Conservation (phyloP, 1,140 invertebrate genomes). For the Diabrotica virgifera region DNA sequence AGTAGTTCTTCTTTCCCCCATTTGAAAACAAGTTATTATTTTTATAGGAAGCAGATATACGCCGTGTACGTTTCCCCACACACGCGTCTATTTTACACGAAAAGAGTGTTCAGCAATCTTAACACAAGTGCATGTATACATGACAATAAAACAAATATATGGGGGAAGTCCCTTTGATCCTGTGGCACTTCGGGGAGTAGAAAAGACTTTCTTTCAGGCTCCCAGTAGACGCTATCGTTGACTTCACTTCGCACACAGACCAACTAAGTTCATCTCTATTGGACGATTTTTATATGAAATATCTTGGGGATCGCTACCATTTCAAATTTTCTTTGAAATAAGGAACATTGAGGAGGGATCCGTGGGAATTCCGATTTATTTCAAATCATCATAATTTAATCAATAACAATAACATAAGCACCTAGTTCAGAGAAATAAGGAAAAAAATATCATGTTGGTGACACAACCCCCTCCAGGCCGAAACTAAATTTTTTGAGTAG, state of each 20-base stretch:
- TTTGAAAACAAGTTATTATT: constrained; percentile 29
- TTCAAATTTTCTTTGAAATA: constrained; percentile 4
- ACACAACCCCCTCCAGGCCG: no score
- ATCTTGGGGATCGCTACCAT: constrained; percentile 13
- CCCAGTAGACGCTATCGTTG: constrained; percentile 23
- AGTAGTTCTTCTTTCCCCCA: not conserved
- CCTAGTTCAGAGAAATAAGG: no score
- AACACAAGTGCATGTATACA: constrained; percentile 37
- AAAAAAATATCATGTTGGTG: no score
- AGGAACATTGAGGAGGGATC: no score
- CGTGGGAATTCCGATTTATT: no score
- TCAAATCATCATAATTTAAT: no score
- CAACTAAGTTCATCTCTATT: constrained; percentile 26
- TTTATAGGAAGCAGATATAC: constrained; percentile 27
- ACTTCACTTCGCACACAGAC: constrained; percentile 19
- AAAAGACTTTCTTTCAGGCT: constrained; percentile 29
- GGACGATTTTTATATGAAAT: constrained; percentile 28
- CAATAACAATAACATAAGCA: no score
- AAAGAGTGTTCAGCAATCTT: constrained; percentile 33
- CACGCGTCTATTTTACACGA: constrained; percentile 28
- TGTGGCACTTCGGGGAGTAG: constrained; percentile 35
- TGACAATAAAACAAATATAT: constrained; percentile 42
- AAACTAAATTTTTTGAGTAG: no score
- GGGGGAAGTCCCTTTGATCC: constrained; percentile 36
- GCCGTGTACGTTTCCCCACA: constrained; percentile 19